Evolutionary conservation across 2,888 invertebrate species (phyloP).

Genomic region (Sycophila texana): DNA sequence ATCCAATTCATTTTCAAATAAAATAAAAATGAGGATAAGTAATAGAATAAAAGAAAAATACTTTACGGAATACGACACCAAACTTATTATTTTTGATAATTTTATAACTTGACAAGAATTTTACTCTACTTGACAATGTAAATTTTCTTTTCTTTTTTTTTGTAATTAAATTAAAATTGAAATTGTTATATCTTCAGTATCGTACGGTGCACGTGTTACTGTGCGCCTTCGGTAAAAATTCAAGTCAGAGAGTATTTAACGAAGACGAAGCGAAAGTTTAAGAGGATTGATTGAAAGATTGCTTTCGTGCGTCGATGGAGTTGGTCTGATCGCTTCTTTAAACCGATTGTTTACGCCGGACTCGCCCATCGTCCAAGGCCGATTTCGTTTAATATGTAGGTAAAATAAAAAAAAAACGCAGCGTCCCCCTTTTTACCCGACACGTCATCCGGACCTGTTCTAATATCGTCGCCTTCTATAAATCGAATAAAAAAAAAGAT

Average conservation of each 20-base stretch:
- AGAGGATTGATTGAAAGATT: slow-evolving; percentile 49
- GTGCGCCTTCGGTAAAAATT: background rate
- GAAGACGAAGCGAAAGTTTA: slow-evolving; percentile 18
- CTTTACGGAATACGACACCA: too few species aligned
- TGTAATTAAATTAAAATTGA: background rate
- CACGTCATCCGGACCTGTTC: background rate
- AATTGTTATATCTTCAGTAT: background rate
- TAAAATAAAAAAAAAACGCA: background rate
- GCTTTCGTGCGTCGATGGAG: slow-evolving; percentile 21
- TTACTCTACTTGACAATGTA: too few species aligned
- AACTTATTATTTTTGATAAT: too few species aligned
- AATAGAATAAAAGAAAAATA: too few species aligned
- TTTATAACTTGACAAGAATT: too few species aligned
- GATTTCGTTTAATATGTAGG: background rate
- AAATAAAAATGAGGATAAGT: too few species aligned
- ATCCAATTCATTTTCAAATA: too few species aligned
- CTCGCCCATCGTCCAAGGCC: slow-evolving; percentile 4
- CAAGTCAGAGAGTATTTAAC: slow-evolving; percentile 4
- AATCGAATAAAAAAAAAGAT: too few species aligned
- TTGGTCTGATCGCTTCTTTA: background rate
- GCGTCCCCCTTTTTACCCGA: background rate
- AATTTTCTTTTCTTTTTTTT: too few species aligned
- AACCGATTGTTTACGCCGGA: slow-evolving; percentile 37
- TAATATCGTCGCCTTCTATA: too few species aligned
- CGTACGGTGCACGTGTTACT: slow-evolving; percentile 10